Base-by-base conservation (phyloP, 2,888 invertebrate genomes). In the Rhagophthalmus giganteus region DNA sequence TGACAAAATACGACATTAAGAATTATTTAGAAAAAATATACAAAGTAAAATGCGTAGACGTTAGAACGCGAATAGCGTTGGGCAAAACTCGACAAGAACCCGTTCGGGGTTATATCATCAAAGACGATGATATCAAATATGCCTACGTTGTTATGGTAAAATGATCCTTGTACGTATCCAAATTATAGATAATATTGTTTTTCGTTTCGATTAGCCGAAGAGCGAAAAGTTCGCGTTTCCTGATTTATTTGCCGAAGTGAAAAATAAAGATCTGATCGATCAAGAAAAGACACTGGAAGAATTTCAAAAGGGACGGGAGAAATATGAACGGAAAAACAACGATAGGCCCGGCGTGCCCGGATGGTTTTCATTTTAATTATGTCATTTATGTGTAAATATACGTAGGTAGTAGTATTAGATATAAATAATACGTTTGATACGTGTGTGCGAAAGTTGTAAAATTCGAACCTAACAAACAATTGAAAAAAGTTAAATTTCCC, bases 1-100 rank as follows among this genome's bases (percentile, higher is more conserved):
- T 99, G 98, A 94, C 94, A 0, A 86, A 82, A 71, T 69, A 79
- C 64, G 99, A 99, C 74, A 80, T 99, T 0, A 86, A 85, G 70
- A 94, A 94, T 74, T 99, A 99, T 74, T 78, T 99, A 60, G 89
- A 94, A 70, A 97, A 97, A 77, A 96, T 99, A 60, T 99, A 99
- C 70, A 84, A 90, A 51, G 77, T 98, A 8, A 86, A 88, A 12
- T 86, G 92, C 0, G 75, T 87, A 1, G 79, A 88, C 65, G 86
- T 98, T 0, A 78, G 85, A 50, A 93, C 91, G 0, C 79, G 83
- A 65, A 87, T 94, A 52, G 79, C 79, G 27, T 62, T 84, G 67
- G 94, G 94, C 53, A 80, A 79, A 67, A 84, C 86, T 2, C 81
- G 78, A 55, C 79, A 75, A 56, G 84, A 85, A 65, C 71, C 74